These are phyloP conservation scores for Strigops habroptila DNA, from an alignment of 2,113 vertebrate genomes.

Conservation along the genomic window DNA sequence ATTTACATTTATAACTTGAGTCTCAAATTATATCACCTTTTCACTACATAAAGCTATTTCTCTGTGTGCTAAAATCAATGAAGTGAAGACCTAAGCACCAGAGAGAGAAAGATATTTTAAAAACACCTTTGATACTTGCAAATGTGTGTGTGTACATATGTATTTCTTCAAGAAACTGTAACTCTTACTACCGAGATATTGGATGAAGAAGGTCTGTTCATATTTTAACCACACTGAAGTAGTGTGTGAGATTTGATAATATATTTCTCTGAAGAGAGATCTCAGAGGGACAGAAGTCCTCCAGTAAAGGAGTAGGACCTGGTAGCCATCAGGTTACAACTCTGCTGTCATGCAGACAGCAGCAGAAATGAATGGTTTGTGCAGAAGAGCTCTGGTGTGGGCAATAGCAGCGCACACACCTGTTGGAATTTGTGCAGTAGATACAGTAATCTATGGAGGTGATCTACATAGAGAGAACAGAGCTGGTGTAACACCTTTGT, in stretches of 20 bases:
- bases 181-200: neutral
- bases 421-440: neutral
- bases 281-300: neutral
- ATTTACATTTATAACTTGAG: too few species aligned
- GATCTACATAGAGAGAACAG: neutral
- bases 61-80: neutral
- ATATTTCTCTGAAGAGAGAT: neutral
- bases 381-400: neutral
- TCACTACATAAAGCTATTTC: neutral
- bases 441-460: neutral
- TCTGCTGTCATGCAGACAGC: neutral
- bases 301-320: neutral
- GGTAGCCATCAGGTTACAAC: neutral
- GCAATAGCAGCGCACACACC: too few species aligned
- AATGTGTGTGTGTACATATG: rapidly evolving
- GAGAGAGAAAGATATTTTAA: neutral
- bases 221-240: neutral
- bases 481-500: neutral
- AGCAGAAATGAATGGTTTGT: neutral
- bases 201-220: neutral
- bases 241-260: neutral
- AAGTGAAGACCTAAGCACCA: neutral
- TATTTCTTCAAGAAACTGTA: neutral
- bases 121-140: neutral
- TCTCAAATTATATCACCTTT: neutral